A percentile compares a stretch with the other conserved stretches of the same genome.
Conservation (phyloP, 2,797 vertebrate genomes). For the Lophius americanus region DNA sequence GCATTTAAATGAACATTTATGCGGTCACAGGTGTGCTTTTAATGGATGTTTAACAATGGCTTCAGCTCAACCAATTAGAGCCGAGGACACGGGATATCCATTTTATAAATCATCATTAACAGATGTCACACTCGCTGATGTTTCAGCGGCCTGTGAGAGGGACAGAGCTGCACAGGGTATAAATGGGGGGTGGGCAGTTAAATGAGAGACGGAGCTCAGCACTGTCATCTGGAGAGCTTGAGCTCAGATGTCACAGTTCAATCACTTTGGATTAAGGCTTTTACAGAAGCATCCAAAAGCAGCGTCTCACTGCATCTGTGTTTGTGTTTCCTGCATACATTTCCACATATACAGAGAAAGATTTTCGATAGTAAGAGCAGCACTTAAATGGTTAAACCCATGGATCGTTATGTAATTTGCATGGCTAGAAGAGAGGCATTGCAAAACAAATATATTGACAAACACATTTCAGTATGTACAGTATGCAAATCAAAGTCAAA, state of each 20-base stretch:
- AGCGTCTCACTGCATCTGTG: slow-evolving; percentile 23
- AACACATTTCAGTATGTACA: too few species aligned
- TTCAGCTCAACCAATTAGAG: slow-evolving; percentile 47
- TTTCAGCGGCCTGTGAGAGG: slow-evolving; percentile 10
- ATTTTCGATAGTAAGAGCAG: too few species aligned
- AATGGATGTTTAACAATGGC: slow-evolving; percentile 53
- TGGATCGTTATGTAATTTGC: too few species aligned
- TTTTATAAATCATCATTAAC: slow-evolving; percentile 61
- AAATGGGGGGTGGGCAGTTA: slow-evolving; percentile 54
- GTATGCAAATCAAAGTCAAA: too few species aligned
- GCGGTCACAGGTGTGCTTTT: slow-evolving; percentile 63
- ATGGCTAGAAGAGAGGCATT: too few species aligned
- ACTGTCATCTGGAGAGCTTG: slow-evolving; percentile 57
- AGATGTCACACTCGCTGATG: slow-evolving; percentile 50
- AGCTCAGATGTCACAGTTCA: slow-evolving; percentile 66
- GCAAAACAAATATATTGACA: too few species aligned
- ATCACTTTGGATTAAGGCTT: slow-evolving; percentile 61
- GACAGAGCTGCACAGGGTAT: not conserved
- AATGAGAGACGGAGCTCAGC: slow-evolving; percentile 50
- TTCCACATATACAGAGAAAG: not conserved
- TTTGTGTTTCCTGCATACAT: not conserved
- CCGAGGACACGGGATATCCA: slow-evolving; percentile 25
- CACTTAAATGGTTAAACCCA: too few species aligned
- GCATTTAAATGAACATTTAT: slow-evolving; percentile 62
- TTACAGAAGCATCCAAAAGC: slow-evolving; percentile 15